These are phyloP conservation scores for Rhinoptilus africanus DNA, from an alignment of 2,113 vertebrate genomes.

Conservation along the genomic window DNA sequence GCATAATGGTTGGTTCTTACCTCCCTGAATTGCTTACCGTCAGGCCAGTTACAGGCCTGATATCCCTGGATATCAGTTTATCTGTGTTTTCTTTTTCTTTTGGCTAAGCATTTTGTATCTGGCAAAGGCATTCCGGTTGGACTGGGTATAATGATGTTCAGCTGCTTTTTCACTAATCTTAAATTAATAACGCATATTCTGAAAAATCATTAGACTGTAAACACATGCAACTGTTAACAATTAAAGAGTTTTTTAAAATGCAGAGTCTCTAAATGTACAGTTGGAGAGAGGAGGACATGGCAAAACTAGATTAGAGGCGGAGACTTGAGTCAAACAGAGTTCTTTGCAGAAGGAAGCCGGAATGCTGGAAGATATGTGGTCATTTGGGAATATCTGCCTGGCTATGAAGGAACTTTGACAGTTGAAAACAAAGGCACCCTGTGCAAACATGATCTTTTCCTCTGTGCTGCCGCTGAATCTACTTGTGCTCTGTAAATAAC, in stretches of 20 bases:
- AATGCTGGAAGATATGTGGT: background rate
- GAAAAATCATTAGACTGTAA: background rate
- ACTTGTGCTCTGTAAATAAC: conserved; percentile 13
- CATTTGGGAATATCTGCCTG: background rate
- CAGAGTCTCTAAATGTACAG: background rate
- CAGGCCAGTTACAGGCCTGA: background rate
- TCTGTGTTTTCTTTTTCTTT: background rate
- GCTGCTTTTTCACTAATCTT: background rate
- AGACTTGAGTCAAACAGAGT: background rate
- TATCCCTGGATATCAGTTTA: background rate
- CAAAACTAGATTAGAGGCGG: conserved; percentile 6
- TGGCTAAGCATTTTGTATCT: background rate
- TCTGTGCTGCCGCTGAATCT: conserved; percentile 11
- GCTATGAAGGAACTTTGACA: conserved; percentile 7
- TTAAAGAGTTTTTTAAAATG: background rate
- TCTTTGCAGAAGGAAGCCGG: background rate
- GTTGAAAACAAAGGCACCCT: background rate
- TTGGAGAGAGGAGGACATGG: background rate
- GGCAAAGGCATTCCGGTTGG: background rate
- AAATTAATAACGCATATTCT: background rate
- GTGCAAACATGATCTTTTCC: background rate
- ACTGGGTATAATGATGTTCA: background rate
- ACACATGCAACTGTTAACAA: conserved; percentile 13
- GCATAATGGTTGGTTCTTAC: background rate
- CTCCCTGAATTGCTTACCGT: background rate